These are phyloP conservation scores for Nebria ingens DNA, from an alignment of 1,140 invertebrate genomes.

Conservation along the genomic window DNA sequence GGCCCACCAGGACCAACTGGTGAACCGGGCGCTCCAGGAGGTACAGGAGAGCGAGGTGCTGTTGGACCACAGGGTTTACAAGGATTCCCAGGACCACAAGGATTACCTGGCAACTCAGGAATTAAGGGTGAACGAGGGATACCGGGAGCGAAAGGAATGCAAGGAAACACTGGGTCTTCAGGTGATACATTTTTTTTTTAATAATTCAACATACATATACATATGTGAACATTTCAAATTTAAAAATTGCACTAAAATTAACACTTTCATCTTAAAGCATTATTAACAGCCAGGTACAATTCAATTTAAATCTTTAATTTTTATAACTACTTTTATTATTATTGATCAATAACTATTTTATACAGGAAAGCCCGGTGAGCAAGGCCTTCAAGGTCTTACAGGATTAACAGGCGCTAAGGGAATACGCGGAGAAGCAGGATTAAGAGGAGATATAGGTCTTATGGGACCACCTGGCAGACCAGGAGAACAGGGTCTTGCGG, in stretches of 20 bases:
- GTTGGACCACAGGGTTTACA: slow-evolving; percentile 45
- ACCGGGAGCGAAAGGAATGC: slow-evolving; percentile 55
- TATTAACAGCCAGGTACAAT: no score
- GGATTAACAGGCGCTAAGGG: slow-evolving; percentile 65
- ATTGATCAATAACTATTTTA: no score
- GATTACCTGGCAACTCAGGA: slow-evolving; percentile 55
- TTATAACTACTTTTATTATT: neutral
- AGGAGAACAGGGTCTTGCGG: slow-evolving; percentile 57
- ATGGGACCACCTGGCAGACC: slow-evolving; percentile 58
- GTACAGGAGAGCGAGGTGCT: slow-evolving; percentile 53
- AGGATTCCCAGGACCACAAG: slow-evolving; percentile 55
- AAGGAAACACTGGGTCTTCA: slow-evolving; percentile 54
- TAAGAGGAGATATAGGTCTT: slow-evolving; percentile 61
- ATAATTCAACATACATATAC: no score
- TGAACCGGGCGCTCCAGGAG: slow-evolving; percentile 59
- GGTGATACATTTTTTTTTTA: no score
- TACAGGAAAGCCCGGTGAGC: slow-evolving; percentile 14
- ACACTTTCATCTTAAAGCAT: no score
- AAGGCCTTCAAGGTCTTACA: slow-evolving; percentile 40
- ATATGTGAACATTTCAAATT: no score
- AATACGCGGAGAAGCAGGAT: slow-evolving; percentile 59
- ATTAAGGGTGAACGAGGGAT: slow-evolving; percentile 63
- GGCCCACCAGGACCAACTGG: slow-evolving; percentile 61
- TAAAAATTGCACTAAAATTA: no score
- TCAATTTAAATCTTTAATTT: slow-evolving; percentile 16